phyloP scores from a whole-genome alignment of 2,888 invertebrate genomes.

The Heliconius cydno region DNA sequence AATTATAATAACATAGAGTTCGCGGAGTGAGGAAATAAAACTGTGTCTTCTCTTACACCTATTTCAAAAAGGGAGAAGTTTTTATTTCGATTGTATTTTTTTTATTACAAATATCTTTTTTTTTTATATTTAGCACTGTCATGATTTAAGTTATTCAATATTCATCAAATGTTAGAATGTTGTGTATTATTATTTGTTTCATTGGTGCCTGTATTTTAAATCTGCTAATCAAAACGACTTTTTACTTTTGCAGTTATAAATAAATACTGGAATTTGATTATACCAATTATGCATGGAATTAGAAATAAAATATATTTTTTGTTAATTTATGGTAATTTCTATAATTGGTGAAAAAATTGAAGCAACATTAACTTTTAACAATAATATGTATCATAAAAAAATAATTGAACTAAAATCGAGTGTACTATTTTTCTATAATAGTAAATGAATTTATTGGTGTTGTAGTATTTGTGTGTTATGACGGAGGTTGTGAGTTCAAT shows the following conservation, averaged over 20 bases:
- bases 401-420: not conserved
- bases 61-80: no score
- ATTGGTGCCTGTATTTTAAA: not conserved
- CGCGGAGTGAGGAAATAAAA: no score
- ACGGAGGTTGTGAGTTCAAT: constrained; percentile 15
- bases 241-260: not conserved
- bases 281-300: not conserved
- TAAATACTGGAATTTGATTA: not conserved
- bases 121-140: not conserved
- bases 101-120: not conserved
- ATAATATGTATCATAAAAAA: not conserved
- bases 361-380: not conserved
- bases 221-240: no score
- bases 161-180: not conserved
- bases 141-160: not conserved
- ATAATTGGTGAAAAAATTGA: not conserved
- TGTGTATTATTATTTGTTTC: not conserved
- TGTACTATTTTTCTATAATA: not conserved
- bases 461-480: not conserved
- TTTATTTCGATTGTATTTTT: no score
- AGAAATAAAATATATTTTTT: not conserved
- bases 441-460: not conserved
- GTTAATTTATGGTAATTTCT: not conserved
- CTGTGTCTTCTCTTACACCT: no score
- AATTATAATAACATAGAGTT: not conserved